Evolutionary conservation across 1,140 invertebrate species (phyloP).

Genomic region (Monomorium pharaonis): DNA sequence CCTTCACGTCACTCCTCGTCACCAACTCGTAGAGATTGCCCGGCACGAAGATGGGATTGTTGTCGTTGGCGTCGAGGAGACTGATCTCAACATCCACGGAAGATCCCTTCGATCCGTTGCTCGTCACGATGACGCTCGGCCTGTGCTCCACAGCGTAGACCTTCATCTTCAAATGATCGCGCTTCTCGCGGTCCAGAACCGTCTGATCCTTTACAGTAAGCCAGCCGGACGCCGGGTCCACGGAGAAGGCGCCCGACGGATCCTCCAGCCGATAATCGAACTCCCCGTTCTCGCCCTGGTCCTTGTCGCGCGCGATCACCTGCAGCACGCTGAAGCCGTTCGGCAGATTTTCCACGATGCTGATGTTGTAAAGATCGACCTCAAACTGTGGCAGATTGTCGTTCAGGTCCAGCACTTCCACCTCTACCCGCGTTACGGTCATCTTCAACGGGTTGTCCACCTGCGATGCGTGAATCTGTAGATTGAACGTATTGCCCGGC

Average conservation of each 20-base stretch:
- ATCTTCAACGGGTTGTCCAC: slow-evolving; percentile 91
- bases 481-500: slow-evolving; percentile 90
- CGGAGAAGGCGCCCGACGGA: slow-evolving; percentile 90
- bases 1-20: slow-evolving; percentile 88
- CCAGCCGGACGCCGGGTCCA: slow-evolving; percentile 93
- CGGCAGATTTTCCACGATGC: slow-evolving; percentile 95
- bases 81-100: slow-evolving; percentile 92
- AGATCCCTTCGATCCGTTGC: slow-evolving; percentile 81
- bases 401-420: slow-evolving; percentile 93
- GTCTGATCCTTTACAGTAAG: slow-evolving; percentile 93
- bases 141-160: slow-evolving; percentile 91
- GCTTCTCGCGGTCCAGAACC: slow-evolving; percentile 91
- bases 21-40: slow-evolving; percentile 93
- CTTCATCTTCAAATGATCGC: slow-evolving; percentile 89
- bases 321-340: slow-evolving; percentile 90
- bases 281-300: slow-evolving; percentile 93
- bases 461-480: slow-evolving; percentile 92
- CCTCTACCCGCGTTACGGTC: slow-evolving; percentile 90
- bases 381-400: slow-evolving; percentile 95
- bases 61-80: slow-evolving; percentile 94
- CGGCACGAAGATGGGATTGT: slow-evolving; percentile 93
- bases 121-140: slow-evolving; percentile 85
- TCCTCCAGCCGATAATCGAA: slow-evolving; percentile 93
- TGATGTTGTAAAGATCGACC: slow-evolving; percentile 95
- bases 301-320: slow-evolving; percentile 90